These are phyloP conservation scores for Ligdia adustata DNA, from an alignment of 2,888 invertebrate species.

Conservation along the genomic window DNA sequence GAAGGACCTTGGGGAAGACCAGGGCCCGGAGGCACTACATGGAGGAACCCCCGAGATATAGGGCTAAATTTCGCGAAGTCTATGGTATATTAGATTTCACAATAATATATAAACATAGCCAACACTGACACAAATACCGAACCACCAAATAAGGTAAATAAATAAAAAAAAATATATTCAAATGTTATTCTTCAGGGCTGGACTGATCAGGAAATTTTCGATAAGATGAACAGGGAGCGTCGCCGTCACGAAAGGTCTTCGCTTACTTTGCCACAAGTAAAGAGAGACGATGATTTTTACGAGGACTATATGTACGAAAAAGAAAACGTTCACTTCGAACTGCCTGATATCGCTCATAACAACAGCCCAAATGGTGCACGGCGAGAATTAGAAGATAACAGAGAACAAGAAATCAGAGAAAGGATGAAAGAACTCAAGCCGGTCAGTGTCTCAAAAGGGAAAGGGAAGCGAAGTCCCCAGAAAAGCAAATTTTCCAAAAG, in stretches of 20 bases:
- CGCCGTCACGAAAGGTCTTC: conserved; percentile 64
- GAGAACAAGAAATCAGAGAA: conserved; percentile 5
- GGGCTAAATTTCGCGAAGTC: conserved; percentile 91
- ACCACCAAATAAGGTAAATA: too few species aligned
- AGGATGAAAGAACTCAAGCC: conserved; percentile 6
- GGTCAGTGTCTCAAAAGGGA: conserved; percentile 19
- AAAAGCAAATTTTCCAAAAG: conserved; percentile 66
- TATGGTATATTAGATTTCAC: too few species aligned
- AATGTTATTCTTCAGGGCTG: conserved; percentile 71
- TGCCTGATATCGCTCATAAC: conserved; percentile 62
- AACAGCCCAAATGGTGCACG: conserved; percentile 41
- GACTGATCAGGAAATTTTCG: conserved; percentile 74
- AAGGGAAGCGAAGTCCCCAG: conserved; percentile 51
- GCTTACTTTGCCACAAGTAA: conserved; percentile 79
- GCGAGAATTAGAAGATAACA: conserved; percentile 10
- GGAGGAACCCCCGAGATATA: conserved; percentile 89
- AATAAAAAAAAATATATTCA: too few species aligned
- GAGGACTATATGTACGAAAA: conserved; percentile 43
- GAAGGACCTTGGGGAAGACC: conserved; percentile 86
- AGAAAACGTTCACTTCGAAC: conserved; percentile 54
- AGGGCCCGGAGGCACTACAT: conserved; percentile 88
- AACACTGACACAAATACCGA: too few species aligned
- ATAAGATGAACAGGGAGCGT: conserved; percentile 61
- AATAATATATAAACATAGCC: too few species aligned
- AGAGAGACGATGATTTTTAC: conserved; percentile 70